Evolutionary conservation across 2,888 invertebrate species (phyloP).

Genomic region (Poecilus cupreus): DNA sequence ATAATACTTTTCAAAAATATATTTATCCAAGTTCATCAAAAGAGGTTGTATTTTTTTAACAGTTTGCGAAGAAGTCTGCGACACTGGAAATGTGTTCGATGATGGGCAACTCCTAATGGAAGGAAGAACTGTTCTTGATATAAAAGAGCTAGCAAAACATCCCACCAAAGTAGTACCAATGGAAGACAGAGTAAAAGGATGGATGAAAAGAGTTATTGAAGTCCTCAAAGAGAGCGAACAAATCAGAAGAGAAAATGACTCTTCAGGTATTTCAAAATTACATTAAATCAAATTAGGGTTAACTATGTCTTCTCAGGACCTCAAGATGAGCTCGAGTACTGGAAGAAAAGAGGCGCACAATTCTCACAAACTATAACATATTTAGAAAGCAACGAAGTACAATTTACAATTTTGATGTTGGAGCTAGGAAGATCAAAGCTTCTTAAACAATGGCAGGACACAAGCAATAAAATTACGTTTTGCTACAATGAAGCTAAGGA

Average conservation of each 20-base stretch:
- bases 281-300: background rate
- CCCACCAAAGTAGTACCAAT: slow-evolving; percentile 79
- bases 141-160: slow-evolving; percentile 82
- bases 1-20: no score
- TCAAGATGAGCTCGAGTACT: slow-evolving; percentile 95
- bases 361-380: slow-evolving; percentile 90
- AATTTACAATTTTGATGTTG: slow-evolving; percentile 84
- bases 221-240: slow-evolving; percentile 94
- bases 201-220: slow-evolving; percentile 88
- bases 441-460: slow-evolving; percentile 88
- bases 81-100: slow-evolving; percentile 85
- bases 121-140: slow-evolving; percentile 78
- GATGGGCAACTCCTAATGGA: slow-evolving; percentile 81
- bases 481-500: slow-evolving; percentile 97
- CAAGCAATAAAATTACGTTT: slow-evolving; percentile 93
- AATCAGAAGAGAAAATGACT: slow-evolving; percentile 92
- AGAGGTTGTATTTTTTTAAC: slow-evolving; percentile 61
- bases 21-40: no score
- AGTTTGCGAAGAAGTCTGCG: slow-evolving; percentile 91
- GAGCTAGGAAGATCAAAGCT: slow-evolving; percentile 85
- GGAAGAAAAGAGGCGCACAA: slow-evolving; percentile 95
- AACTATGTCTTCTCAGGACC: slow-evolving; percentile 78
- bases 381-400: slow-evolving; percentile 84
- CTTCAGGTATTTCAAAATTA: slow-evolving; percentile 73
- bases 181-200: slow-evolving; percentile 84